phyloP scores from a whole-genome alignment of 53 echinoderm and acorn worm species.

The Echinometra lucunter region DNA sequence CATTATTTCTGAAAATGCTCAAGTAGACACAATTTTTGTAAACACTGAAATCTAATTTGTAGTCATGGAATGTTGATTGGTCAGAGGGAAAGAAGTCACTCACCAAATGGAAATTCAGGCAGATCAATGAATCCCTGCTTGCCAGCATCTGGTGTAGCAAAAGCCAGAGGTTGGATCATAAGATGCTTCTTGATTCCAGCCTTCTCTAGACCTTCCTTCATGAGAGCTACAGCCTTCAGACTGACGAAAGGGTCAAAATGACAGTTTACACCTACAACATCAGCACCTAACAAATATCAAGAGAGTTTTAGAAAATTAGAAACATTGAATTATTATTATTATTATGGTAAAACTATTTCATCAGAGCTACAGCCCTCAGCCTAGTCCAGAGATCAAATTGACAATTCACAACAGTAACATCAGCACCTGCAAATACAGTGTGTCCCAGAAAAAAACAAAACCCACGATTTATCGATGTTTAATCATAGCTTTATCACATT shows the following conservation, averaged over 20 bases:
- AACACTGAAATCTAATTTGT: too few relatives aligned
- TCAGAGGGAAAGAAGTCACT: slow-evolving; percentile 35
- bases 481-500: too few relatives aligned
- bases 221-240: slow-evolving; percentile 76
- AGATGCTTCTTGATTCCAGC: slow-evolving; percentile 83
- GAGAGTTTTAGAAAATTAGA: not conserved
- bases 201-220: slow-evolving; percentile 87
- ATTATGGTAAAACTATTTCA: slow-evolving; percentile 70
- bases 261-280: slow-evolving; percentile 93
- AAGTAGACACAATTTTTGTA: too few relatives aligned
- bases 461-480: too few relatives aligned
- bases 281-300: slow-evolving; percentile 72
- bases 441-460: too few relatives aligned
- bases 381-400: slow-evolving; percentile 86
- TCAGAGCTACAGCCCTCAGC: slow-evolving; percentile 76
- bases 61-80: not conserved
- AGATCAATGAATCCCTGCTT: slow-evolving; percentile 97
- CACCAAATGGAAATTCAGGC: slow-evolving; percentile 97
- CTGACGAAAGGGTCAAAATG: slow-evolving; percentile 87
- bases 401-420: slow-evolving; percentile 93
- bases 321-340: not conserved
- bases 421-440: too few relatives aligned
- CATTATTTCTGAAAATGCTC: too few relatives aligned
- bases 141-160: slow-evolving; percentile 79
- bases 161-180: slow-evolving; percentile 88